A percentile compares a stretch with the other conserved stretches of the same genome.
Evolutionary conservation across 37 sponge, comb jelly and placozoan species (phyloP).

Genomic region (Cliona cf. orientalis): DNA sequence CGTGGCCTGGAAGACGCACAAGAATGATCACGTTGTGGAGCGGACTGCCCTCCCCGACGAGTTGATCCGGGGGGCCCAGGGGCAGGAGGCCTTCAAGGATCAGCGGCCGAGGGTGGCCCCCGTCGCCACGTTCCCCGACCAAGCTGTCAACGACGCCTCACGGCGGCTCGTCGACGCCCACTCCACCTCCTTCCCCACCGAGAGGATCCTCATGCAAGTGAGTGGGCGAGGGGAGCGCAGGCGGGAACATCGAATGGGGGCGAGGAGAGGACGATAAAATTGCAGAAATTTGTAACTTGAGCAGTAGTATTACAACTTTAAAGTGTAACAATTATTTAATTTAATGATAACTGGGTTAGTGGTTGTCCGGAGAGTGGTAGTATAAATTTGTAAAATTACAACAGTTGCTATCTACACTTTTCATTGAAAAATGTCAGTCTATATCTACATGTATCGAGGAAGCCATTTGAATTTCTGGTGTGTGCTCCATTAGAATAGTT

Average conservation of each 20-base stretch:
- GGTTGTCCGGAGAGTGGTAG: no score
- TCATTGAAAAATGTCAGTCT: no score
- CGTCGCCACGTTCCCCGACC: slow-evolving; percentile 56
- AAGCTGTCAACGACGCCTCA: slow-evolving; percentile 66
- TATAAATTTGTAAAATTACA: no score
- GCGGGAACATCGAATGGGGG: neutral
- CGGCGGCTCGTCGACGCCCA: slow-evolving; percentile 59
- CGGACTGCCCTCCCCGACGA: slow-evolving; percentile 70
- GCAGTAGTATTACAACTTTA: no score
- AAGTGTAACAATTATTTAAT: no score
- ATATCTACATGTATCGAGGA: no score
- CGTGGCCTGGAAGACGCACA: slow-evolving; percentile 56
- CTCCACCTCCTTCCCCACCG: slow-evolving; percentile 37
- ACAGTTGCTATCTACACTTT: no score
- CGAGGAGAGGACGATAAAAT: neutral
- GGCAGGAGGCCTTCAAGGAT: slow-evolving; percentile 62
- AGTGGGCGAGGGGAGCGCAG: neutral
- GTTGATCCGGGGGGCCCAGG: slow-evolving; percentile 59
- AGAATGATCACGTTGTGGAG: slow-evolving; percentile 75
- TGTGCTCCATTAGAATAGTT: no score
- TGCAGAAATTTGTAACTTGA: no score
- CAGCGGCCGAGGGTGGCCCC: slow-evolving; percentile 65
- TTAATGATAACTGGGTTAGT: no score
- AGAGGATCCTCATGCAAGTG: slow-evolving; percentile 74
- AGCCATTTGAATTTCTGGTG: no score